Base-by-base conservation (phyloP, 2,113 vertebrate species). In the Ia io region DNA sequence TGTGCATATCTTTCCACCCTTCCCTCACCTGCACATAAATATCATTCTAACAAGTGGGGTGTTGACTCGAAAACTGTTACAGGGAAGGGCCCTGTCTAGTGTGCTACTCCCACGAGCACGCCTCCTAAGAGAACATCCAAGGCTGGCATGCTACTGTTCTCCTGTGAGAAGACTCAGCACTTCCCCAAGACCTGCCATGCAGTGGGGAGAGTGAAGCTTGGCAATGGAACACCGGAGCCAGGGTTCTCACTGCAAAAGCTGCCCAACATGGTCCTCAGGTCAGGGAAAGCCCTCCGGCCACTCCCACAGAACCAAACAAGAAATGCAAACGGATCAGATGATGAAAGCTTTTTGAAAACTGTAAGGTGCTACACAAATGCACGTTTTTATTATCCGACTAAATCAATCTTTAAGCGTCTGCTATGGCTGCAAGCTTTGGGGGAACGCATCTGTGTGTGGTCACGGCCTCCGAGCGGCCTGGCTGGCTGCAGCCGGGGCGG, bases 361-460 rank as follows among this genome's bases (percentile, higher is more conserved):
- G 2, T 30, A 79, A 93, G 67, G 30, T 82, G 32, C 77, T 67
- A 40, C 20, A 76, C 84, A 97, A 80, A 95, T 18, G 63, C 83
- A 63, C 51, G 2, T 56, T 69, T 89, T 61, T 67, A 88, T 67
- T 61, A 84, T 25, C 69, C 40, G 40, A 74, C 67, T 61, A 70
- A 93, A 71, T 95, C 86, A 51, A 88, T 76, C 86, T 82, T 25
- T 32, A 83, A 73, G 91, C 42, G 69, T 67, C 83, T 56, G 70
- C 69, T 95, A 22, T 70, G 83, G 69, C 73, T 92, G 28, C 4
- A 65, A 85, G 77, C 65, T 84, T 84, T 70, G 35, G 37, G 76
- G 37, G 67, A 42, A 53, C 83, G 88, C 67, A 44, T 56, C 89
- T 91, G 77, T 59, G 77, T 20, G 44, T 61, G 94, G 94, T 73